Evolutionary conservation across 2,888 invertebrate species (phyloP), one percentile per base, ranked within the genome.

Genomic region (Yponomeuta evonymella): DNA sequence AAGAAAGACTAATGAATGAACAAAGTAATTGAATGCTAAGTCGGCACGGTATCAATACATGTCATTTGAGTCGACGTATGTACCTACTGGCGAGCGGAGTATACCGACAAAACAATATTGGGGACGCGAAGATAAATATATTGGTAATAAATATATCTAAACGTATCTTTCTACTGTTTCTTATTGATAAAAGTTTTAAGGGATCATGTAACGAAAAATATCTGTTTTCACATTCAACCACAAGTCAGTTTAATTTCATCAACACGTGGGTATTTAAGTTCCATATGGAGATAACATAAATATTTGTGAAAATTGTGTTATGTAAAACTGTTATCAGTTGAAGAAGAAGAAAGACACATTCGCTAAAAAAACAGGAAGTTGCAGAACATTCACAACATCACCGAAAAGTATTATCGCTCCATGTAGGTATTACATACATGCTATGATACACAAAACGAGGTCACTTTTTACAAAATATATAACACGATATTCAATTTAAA

Each of bases 31-130:
- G 51, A 58, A 58, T 58, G 12, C 15, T 58, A 58, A 58, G 15
- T 58, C 12, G 51, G 51, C 51, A 51, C 12, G 51, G 12, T 15
- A 51, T 67, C 29, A 70, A 69, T 70, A 48, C 43, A 58, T 58
- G 1, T 58, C 51, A 58, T 58, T 58, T 12, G 15, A 12, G 51
- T 58, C 12, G 51, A 43, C 3, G 43, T 43, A 43, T 43, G 43
- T 8, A 43, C n/a, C n/a, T n/a, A n/a, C 8, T 43, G 15, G 51
- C 12, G 51, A 12, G 51, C 15, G 4, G 51, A 9, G 15, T 15
- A 12, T 58, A 58, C 15, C 51, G 12, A 58, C 51, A 15, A 58
- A 58, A 58, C 15, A 58, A 43, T 5, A 5, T 9, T 58, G 15
- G 12, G 51, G 51, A 15, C 51, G 15, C 51, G 51, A 15, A 58